Evolutionary conservation across 2,888 invertebrate genomes (phyloP).

Genomic region (Mechanitis mazaeus): DNA sequence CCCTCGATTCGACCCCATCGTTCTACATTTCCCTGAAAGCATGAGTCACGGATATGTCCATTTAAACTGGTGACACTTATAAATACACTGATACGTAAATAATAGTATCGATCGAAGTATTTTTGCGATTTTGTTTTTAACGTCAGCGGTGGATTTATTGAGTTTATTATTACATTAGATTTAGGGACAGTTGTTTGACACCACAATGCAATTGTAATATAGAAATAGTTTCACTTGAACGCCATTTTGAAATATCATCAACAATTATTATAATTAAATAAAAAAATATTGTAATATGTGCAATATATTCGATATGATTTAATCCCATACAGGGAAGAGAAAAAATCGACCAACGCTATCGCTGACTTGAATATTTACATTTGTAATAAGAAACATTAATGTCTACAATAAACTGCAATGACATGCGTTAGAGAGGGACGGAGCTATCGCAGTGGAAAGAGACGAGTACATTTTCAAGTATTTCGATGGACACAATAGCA

Average conservation of each 20-base stretch:
- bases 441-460: constrained; percentile 50
- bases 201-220: constrained; percentile 15
- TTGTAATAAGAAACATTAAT: constrained; percentile 74
- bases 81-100: constrained; percentile 74
- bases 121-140: constrained; percentile 3
- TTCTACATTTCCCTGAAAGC: constrained; percentile 29
- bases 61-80: constrained; percentile 58
- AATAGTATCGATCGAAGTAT: constrained; percentile 27
- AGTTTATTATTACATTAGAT: constrained; percentile 13
- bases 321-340: constrained; percentile 66
- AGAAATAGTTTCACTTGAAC: constrained; percentile 10
- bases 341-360: constrained; percentile 69
- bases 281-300: constrained; percentile 24
- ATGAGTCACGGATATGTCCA: constrained; percentile 49
- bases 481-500: constrained; percentile 70
- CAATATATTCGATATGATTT: constrained; percentile 65
- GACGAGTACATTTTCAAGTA: constrained; percentile 48
- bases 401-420: constrained; percentile 76
- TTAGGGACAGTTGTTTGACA: constrained; percentile 22
- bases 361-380: constrained; percentile 74
- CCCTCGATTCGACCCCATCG: constrained; percentile 45
- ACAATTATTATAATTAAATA: background rate
- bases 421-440: constrained; percentile 58
- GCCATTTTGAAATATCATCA: constrained; percentile 4
- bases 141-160: constrained; percentile 1